A percentile compares a stretch with the other conserved stretches of the same genome.
Conservation (phyloP, 2,888 invertebrate genomes). For the Drosophila anomalata region DNA sequence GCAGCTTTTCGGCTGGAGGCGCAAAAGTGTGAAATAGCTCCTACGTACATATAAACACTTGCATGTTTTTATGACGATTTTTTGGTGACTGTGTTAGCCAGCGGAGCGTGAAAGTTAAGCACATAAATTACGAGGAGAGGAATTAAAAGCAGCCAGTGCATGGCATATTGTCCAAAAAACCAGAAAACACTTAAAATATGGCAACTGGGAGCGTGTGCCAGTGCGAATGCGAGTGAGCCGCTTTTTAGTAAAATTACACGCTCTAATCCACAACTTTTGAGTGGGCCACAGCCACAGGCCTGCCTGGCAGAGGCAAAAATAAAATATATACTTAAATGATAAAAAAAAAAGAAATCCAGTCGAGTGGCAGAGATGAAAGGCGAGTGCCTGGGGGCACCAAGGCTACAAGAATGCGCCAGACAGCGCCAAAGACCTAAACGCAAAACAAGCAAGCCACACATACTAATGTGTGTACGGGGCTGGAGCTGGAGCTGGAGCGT, state of each 20-base stretch:
- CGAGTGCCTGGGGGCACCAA: constrained; percentile 67
- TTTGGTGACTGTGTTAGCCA: constrained; percentile 54
- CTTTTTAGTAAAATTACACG: constrained; percentile 75
- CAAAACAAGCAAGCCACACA: constrained; percentile 41
- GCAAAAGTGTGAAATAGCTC: constrained; percentile 74
- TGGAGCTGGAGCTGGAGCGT: constrained; percentile 1
- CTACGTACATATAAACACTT: constrained; percentile 1
- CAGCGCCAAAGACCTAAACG: constrained; percentile 67
- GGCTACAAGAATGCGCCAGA: constrained; percentile 60
- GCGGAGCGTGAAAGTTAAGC: constrained; percentile 75
- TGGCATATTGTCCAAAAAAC: constrained; percentile 46
- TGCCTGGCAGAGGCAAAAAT: constrained; percentile 8
- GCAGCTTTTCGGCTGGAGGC: constrained; percentile 58
- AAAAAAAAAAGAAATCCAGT: constrained; percentile 20
- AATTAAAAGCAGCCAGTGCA: constrained; percentile 71
- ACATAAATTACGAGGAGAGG: constrained; percentile 67
- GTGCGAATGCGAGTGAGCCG: constrained; percentile 28
- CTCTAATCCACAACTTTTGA: constrained; percentile 75
- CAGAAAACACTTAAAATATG: constrained; percentile 65
- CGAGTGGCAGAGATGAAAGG: constrained; percentile 63
- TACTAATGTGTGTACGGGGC: background rate
- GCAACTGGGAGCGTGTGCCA: constrained; percentile 39
- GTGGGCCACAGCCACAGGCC: constrained; percentile 39
- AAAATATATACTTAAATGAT: constrained; percentile 1
- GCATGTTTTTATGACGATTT: constrained; percentile 72